Conservation (phyloP, 1,140 invertebrate genomes). For the Papilio machaon region DNA sequence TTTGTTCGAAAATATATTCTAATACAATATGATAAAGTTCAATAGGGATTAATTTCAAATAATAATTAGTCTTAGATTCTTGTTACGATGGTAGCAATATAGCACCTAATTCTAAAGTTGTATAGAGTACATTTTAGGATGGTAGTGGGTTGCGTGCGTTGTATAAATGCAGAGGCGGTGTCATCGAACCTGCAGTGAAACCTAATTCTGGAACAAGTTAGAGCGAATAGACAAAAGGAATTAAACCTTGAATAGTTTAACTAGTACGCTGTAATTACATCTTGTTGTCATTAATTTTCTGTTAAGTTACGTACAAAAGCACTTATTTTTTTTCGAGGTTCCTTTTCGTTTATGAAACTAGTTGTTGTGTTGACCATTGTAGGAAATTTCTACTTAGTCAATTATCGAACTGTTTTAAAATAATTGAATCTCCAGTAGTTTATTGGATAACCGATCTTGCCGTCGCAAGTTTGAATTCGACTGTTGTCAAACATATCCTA, state of each 20-base stretch:
- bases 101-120: not conserved
- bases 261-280: not conserved
- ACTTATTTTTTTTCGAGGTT: not conserved
- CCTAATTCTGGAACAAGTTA: conserved; percentile 22
- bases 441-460: too few species aligned
- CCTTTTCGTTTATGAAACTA: not conserved
- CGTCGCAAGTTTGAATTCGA: too few species aligned
- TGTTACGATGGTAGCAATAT: not conserved
- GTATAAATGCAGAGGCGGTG: conserved; percentile 15
- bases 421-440: too few species aligned
- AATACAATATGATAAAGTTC: conserved; percentile 2
- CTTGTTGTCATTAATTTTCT: not conserved
- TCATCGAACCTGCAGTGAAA: conserved; percentile 22
- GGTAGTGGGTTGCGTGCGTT: not conserved
- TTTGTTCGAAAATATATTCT: conserved; percentile 3
- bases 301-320: not conserved
- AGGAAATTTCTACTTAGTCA: too few species aligned
- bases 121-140: not conserved
- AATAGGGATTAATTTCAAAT: not conserved
- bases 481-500: too few species aligned
- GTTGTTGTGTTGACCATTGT: too few species aligned
- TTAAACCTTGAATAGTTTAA: conserved; percentile 19
- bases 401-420: too few species aligned
- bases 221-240: conserved; percentile 22
- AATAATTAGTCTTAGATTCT: conserved; percentile 3